Base-by-base conservation (phyloP, 1,140 invertebrate species). In the Hydropsyche tenuis region DNA sequence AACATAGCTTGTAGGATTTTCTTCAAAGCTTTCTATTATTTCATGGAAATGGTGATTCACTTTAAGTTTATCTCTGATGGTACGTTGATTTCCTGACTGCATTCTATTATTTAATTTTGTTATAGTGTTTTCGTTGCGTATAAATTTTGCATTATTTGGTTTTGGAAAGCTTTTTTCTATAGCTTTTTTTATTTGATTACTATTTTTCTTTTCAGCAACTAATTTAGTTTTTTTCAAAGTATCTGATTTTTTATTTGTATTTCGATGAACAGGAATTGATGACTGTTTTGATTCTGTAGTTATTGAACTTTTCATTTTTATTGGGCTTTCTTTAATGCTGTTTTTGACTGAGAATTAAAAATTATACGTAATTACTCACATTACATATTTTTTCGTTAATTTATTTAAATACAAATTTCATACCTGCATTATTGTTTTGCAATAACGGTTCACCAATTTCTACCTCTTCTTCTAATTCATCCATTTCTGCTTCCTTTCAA, bases 391-490 rank as follows among this genome's bases (percentile, higher is more conserved):
- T 37, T 37, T 3, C 30, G 9, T 37, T 43, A 43, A 14, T 65
- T 60, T 46, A 23, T 42, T 65, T 16, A 9, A 37, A 43, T 43
- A 65, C 23, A 43, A 16, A n/a, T n/a, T n/a, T n/a, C n/a, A n/a
- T 56, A 70, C 68, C 68, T 16, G 48, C 18, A 37, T 16, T 23
- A 48, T 23, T 56, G 16, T 51, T 30, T 14, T 20, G 25, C 18
- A 70, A 56, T 7, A 62, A 45, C 20, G 73, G 71, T 68, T 77
- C 76, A 62, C 66, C 62, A 37, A 72, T 23, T 68, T 77, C 76
- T 56, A 77, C 76, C 68, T 77, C 76, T 72, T 77, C 76, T 73
- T 77, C 76, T n/a, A 77, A 63, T 51, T 77, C 76, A 48, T 77
- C 73, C 62, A 77, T 48, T 72, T 77, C 76, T 11, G 72, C 72